A percentile compares a stretch with the other conserved stretches of the same genome.
These are phyloP conservation scores for Drosophila nebulosa DNA, from an alignment of 1,140 invertebrate genomes.

Conservation along the genomic window DNA sequence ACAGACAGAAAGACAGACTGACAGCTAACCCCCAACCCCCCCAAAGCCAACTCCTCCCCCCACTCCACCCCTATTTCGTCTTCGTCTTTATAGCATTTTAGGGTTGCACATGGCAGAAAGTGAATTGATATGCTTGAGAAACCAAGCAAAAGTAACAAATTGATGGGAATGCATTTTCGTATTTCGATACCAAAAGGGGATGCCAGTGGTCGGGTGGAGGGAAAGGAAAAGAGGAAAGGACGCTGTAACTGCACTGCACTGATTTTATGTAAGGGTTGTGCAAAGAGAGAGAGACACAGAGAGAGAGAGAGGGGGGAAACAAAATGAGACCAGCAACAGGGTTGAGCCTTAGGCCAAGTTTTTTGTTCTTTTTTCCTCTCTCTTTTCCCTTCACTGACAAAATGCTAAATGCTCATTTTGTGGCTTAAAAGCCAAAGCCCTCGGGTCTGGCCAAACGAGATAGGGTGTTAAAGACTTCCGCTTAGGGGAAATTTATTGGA, in stretches of 20 bases:
- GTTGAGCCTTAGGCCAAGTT: conserved; percentile 21
- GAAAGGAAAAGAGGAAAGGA: neutral
- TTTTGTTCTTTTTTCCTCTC: conserved; percentile 43
- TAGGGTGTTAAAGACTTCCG: conserved; percentile 14
- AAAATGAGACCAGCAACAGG: conserved; percentile 17
- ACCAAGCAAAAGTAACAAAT: conserved; percentile 70
- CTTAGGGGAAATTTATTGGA: neutral
- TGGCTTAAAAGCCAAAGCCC: conserved; percentile 9
- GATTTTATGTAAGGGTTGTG: conserved; percentile 36
- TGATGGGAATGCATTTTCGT: conserved; percentile 54
- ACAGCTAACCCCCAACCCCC: conserved; percentile 22
- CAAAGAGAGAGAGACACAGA: neutral
- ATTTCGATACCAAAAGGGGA: neutral
- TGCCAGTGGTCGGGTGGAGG: neutral
- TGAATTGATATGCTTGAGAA: conserved; percentile 78
- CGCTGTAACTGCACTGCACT: conserved; percentile 39
- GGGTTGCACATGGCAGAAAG: conserved; percentile 48
- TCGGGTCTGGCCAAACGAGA: conserved; percentile 13
- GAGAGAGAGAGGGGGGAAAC: too few species aligned
- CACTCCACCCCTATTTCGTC: conserved; percentile 17
- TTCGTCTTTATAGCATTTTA: conserved; percentile 11
- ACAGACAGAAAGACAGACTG: conserved; percentile 3
- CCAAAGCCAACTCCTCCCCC: neutral
- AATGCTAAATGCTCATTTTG: conserved; percentile 75
- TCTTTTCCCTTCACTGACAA: conserved; percentile 12